Base-by-base conservation (phyloP, 2,888 invertebrate genomes). In the Trichogramma dendrolimi region DNA sequence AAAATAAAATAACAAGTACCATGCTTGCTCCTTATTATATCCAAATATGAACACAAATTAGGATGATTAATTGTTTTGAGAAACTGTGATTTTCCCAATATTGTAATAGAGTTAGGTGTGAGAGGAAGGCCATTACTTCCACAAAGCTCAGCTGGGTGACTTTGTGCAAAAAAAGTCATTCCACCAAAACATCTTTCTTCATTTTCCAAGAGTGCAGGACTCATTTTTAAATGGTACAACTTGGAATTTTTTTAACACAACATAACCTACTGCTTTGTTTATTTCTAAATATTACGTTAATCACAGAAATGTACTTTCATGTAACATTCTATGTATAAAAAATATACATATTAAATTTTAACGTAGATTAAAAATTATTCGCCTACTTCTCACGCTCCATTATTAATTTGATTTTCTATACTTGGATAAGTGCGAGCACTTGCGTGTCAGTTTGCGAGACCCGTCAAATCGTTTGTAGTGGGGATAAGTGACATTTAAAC, bases 111-210 rank as follows among this genome's bases (percentile, higher is more conserved):
- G 80, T 97, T 96, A 3, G 97, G 96, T 1, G 97, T 97, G 27
- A 97, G 82, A 0, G 98, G 98, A 54, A 98, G 81, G 1, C 98
- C 97, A 81, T 98, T 98, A 69, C 92, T 93, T 7, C 96, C 96
- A 79, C 96, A 97, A 58, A 89, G 87, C 79, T 95, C 94, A 41
- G 90, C 89, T 8, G 92, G 91, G 78, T 96, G 94, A 73, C 89
- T 87, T 73, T 89, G 90, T 0, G 96, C 96, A 79, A 94, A 94
- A 79, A 92, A 95, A 38, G 96, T 96, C 71, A 88, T 87, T 5
- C 93, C 92, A n/a, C 92, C 93, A 75, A 96, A 87, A 70, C 82
- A 81, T 71, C 83, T 76, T 68, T 82, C 80, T 51, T 81, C 80
- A 60, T 80, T 76, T 68, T 80, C 80, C 67, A 83, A 71, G 60